Base-by-base conservation (phyloP, 2,113 vertebrate species). In the Plestiodon gilberti region DNA sequence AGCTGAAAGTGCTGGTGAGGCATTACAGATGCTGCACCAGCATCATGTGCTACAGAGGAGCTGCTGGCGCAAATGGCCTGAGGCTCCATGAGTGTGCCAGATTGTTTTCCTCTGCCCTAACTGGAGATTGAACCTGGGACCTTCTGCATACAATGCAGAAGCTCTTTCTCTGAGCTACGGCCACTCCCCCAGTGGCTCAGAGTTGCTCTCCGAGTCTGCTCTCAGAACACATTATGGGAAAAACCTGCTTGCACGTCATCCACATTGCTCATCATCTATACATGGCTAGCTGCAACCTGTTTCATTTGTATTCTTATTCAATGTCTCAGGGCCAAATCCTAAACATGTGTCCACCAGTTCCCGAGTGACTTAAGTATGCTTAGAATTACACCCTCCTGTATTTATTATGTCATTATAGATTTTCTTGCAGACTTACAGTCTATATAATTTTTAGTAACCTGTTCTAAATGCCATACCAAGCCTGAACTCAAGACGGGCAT, bases 381-480 rank as follows among this genome's bases (percentile, higher is more conserved):
- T 59, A 20, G 17, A n/a, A 14, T 6, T 57, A 22, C 78, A 79
- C 13, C 52, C 13, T 18, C 35, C 10, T 74, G 74, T 30, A 40
- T 14, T 33, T 38, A n/a, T 64, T 5, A 77, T 73, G 1, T 78
- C 15, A 43, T 86, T 0, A 55, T 83, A 38, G 28, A 81, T 52
- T 20, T 10, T 30, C 35, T 28, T 73, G 35, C 25, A 75, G 33
- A 69, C 17, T 52, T 48, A 48, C 38, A 67, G 35, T 30, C 64
- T 67, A 67, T 70, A 79, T 23, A 70, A 48, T 61, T 52, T 25
- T 85, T 75, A n/a, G n/a, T n/a, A n/a, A n/a, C n/a, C 20, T 61
- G 20, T 38, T 88, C 85, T 82, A 67, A 89, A 89, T 83, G 48
- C 70, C 82, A 43, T 38, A 78, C 35, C 85, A 61, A 84, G 4